These are phyloP conservation scores for Coreoperca whiteheadi DNA, from an alignment of 2,113 vertebrate genomes.

Conservation along the genomic window DNA sequence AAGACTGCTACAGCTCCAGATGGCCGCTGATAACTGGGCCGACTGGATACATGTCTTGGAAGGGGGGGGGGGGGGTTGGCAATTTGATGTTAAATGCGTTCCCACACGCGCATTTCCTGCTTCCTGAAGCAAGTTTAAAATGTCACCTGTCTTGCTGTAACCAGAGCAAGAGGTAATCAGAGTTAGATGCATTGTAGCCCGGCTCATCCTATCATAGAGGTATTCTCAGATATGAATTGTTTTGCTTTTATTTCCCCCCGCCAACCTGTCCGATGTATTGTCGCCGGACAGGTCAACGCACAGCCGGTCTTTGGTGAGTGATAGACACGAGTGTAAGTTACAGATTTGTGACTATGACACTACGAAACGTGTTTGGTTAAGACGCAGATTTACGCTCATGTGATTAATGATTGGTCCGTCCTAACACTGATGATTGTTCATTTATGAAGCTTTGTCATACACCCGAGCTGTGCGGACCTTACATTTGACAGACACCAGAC, in stretches of 20 bases:
- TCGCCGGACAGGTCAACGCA: not conserved
- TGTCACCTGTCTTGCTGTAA: not conserved
- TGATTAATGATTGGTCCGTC: not conserved
- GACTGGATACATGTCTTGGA: no score
- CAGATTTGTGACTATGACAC: not conserved
- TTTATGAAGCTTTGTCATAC: not conserved
- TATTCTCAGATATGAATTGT: not conserved
- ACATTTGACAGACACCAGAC: not conserved
- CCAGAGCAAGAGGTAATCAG: not conserved
- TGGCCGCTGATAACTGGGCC: not conserved
- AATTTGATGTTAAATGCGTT: not conserved
- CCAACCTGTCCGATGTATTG: no score
- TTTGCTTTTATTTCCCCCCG: no score
- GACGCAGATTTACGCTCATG: not conserved
- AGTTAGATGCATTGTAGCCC: not conserved
- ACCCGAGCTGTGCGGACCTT: not conserved
- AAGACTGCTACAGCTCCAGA: not conserved
- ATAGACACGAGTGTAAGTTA: not conserved
- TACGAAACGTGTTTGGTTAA: not conserved
- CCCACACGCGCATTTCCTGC: not conserved
- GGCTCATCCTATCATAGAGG: not conserved
- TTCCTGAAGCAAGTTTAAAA: not conserved
- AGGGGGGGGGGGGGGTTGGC: no score
- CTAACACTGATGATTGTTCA: not conserved
- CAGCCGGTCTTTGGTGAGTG: not conserved